phyloP scores from a whole-genome alignment of 2,797 vertebrate species.

The Uromys caudimaculatus region DNA sequence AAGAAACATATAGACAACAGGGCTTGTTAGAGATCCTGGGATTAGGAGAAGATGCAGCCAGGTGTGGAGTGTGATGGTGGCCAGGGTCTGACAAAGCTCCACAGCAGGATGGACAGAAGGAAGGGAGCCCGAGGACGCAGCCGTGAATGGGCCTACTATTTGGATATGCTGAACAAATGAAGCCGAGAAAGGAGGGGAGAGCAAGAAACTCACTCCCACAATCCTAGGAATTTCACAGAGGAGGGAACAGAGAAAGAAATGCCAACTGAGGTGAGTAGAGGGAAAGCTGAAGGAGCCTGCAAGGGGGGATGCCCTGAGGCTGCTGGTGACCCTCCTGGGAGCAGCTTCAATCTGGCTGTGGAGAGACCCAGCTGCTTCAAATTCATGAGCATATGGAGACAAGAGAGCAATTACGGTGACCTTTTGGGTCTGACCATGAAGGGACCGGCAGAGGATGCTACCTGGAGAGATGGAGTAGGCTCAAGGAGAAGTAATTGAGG shows the following conservation, averaged over 20 bases:
- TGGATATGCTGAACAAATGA: background rate
- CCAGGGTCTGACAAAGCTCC: background rate
- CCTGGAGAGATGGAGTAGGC: background rate
- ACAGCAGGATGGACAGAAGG: background rate
- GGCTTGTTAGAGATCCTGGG: background rate
- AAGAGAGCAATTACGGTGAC: background rate
- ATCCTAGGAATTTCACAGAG: background rate
- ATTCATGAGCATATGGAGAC: background rate
- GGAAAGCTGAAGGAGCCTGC: too few species aligned
- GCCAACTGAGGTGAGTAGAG: background rate
- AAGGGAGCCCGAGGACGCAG: background rate
- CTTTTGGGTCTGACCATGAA: background rate
- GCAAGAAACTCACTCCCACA: background rate
- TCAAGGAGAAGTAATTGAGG: background rate
- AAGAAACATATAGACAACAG: background rate
- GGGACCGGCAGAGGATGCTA: background rate
- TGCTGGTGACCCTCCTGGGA: background rate
- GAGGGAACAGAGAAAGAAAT: background rate
- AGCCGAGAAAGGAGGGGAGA: background rate
- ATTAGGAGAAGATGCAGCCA: background rate
- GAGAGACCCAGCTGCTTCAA: background rate
- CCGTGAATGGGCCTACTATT: background rate
- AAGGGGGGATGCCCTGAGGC: background rate
- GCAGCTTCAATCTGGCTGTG: background rate
- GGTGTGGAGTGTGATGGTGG: rapidly evolving